Evolutionary conservation across 2,888 invertebrate genomes (phyloP), one percentile per base, ranked within the genome.

Genomic region (Drosophila rubida): DNA sequence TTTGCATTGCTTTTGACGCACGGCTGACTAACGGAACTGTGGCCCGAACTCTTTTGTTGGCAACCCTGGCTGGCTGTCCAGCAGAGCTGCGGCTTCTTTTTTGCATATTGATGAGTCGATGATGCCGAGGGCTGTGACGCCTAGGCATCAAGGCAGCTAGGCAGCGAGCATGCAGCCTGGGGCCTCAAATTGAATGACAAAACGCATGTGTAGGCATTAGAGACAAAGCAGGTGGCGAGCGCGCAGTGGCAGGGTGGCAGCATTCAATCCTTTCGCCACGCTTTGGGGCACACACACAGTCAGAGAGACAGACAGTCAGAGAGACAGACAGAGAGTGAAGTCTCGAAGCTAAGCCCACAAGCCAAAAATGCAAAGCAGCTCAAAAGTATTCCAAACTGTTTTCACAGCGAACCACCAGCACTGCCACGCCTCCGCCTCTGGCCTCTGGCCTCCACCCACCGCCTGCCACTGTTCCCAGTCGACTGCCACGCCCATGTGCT

Each of bases 351-450:
- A 78, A 77, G 82, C 80, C 87, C 75, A 66, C 75, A 82, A 82
- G 85, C 86, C 64, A 76, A 85, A 85, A 85, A 84, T 87, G 85
- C 83, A 84, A 84, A 84, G 64, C 83, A 85, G 87, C 83, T 87
- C 78, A 60, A 76, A 87, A 87, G 83, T 79, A 84, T 84, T 84
- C 55, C 65, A 87, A 87, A 87, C 79, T 64, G 79, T 82, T 78
- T 77, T 67, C 45, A 44, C 75, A 81, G 41, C 70, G 41, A 51
- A 32, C 13, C 13, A 35, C 13, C 25, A 7, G 1, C 25, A 5
- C 1, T 25, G 19, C 2, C 41, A 14, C 13, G 25, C 42, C 19
- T 7, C 19, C 19, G 3, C 19, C 19, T 19, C 19, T n/a, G n/a
- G n/a, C n/a, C n/a, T n/a, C n/a, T n/a, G n/a, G n/a, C 19, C 19